Evolutionary conservation across 2,797 vertebrate genomes (phyloP), one percentile per base, ranked within the genome.

Genomic region (Ciconia nigra): DNA sequence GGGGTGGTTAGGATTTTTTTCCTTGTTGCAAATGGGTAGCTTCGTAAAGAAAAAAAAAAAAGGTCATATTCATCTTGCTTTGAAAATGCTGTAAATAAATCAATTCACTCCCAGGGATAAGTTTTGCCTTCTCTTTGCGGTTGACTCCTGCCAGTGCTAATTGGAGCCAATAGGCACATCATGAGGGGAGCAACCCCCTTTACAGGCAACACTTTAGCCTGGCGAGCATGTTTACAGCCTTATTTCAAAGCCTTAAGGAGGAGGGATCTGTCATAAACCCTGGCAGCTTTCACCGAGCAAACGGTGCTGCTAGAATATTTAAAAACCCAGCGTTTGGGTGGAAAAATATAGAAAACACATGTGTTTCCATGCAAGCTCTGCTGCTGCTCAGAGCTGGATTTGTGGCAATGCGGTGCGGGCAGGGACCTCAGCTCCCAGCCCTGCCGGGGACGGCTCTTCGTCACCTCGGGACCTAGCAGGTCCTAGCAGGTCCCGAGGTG

Each of bases 261-360:
- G 96, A 98, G 97, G 95, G 96, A 97, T 97, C 96, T 88, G 93
- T 98, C 97, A 96, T 98, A 98, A 98, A 97, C 95, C 61, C 80
- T 89, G 96, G 97, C 96, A 96, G 97, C 93, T 98, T 96, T 97
- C 7, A 24, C 95, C 42, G 71, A 86, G 79, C 39, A 69, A 97
- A 90, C 62, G 33, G 93, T 69, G 96, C 94, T 96, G 89, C 97
- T 96, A 73, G 94, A 97, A 97, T 94, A 94, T 96, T 97, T 97
- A 96, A 98, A 96, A 84, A 83, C 83, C 52, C 55, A 4, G 78
- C 11, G 6, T 96, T 98, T 95, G 95, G 89, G 94, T 74, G 80
- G 93, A 94, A 78, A 89, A 69, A 89, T 97, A 98, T 98, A 95
- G 97, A 97, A 98, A 98, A 97, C 98, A 98, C 63, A 94, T 98